These are phyloP conservation scores for Antennarius maculatus DNA, from an alignment of 2,797 vertebrate genomes.

Conservation along the genomic window DNA sequence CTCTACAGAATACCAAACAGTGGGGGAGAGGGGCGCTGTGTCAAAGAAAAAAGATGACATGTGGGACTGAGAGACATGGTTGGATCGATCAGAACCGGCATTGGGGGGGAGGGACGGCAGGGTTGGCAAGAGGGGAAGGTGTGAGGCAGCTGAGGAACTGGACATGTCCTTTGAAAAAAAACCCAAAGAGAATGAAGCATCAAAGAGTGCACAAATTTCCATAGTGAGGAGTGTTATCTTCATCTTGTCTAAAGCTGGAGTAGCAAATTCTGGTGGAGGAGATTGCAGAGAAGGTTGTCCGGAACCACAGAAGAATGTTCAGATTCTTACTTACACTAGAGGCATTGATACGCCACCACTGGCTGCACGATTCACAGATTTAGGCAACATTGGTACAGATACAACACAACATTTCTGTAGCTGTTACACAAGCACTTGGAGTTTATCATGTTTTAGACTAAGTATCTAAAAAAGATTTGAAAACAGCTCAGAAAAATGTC, in stretches of 20 bases:
- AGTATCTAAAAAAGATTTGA: no score
- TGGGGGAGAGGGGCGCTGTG: conserved; percentile 62
- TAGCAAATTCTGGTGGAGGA: conserved; percentile 33
- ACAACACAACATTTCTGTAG: no score
- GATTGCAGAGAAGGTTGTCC: conserved; percentile 50
- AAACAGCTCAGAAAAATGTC: no score
- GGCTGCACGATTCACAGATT: conserved; percentile 14
- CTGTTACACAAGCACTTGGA: no score
- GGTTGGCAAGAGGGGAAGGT: conserved; percentile 37
- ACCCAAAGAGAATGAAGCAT: conserved; percentile 74
- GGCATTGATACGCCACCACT: conserved; percentile 1
- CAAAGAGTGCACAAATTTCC: conserved; percentile 58
- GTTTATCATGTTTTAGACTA: no score
- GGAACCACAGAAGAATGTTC: conserved; percentile 43
- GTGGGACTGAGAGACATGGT: conserved; percentile 77
- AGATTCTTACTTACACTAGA: conserved; percentile 10
- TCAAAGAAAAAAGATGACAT: conserved; percentile 83
- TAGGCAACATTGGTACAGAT: conserved; percentile 4
- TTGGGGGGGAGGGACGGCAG: conserved; percentile 22
- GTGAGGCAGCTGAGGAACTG: conserved; percentile 48
- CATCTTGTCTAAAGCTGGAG: conserved; percentile 46
- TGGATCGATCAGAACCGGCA: conserved; percentile 73
- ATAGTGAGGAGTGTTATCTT: conserved; percentile 43
- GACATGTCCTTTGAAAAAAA: conserved; percentile 70
- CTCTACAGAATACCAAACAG: conserved; percentile 82